Evolutionary conservation across 2,888 invertebrate genomes (phyloP), one percentile per base, ranked within the genome.

Genomic region (Odontocerum albicorne): DNA sequence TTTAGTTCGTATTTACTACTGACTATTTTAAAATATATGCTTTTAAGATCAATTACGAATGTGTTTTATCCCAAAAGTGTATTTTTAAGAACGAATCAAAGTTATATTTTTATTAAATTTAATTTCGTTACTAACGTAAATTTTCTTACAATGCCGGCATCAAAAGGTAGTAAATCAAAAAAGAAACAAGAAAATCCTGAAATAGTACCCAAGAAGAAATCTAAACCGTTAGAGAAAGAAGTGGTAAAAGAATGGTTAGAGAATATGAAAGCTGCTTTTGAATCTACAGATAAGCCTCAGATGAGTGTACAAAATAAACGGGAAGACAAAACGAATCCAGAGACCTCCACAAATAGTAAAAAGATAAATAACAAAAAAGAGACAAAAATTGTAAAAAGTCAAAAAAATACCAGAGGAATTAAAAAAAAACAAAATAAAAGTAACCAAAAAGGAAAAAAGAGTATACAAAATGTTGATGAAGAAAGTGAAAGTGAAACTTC

Each of bases 181-280:
- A 27, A 32, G 22, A 2, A n/a, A n/a, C n/a, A n/a, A n/a, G n/a
- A n/a, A n/a, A n/a, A n/a, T n/a, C n/a, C n/a, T n/a, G n/a, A n/a
- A 19, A 45, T 32, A 19, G 7, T n/a, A 17, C 17, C 17, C 13
- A 13, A 10, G 31, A 7, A 35, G 33, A 53, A 46, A 17, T 45
- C 12, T n/a, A 53, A 53, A 10, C 53, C 36, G 3, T 20, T 55
- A 7, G 44, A 49, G 8, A 58, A 58, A 38, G 42, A 49, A 15
- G 50, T 54, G 27, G 40, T 54, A 1, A 20, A 43, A 20, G 31
- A 44, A 31, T 54, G 58, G 36, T 40, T 58, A 17, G 27, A 49
- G 22, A 36, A 54, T 32, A 58, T 58, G 58, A 49, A 50, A 31
- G 43, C 40, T 12, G 40, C 42, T 19, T 59, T 59, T 27, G 55